A percentile compares a stretch with the other conserved stretches of the same genome.
These are phyloP conservation scores for Melikaiella ostensackeni DNA, from an alignment of 2,888 invertebrate genomes.

Conservation along the genomic window DNA sequence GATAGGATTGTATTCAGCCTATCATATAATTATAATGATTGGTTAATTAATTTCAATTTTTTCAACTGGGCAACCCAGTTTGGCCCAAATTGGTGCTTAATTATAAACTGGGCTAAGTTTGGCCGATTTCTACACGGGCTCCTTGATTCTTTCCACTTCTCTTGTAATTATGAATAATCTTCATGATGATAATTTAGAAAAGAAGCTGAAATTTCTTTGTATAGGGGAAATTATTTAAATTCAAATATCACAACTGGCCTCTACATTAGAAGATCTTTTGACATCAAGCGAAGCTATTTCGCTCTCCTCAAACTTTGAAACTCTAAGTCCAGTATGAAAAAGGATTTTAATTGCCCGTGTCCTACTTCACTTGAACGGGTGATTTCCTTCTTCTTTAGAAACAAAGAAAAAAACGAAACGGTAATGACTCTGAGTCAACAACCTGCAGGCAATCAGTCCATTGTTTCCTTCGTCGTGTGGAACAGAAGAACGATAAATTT, in stretches of 20 bases:
- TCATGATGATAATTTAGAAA: no score
- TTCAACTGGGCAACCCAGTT: no score
- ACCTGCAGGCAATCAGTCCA: conserved; percentile 66
- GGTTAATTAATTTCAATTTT: no score
- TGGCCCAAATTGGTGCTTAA: no score
- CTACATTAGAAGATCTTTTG: conserved; percentile 31
- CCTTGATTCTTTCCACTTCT: no score
- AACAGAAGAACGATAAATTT: conserved; percentile 61
- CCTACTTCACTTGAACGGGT: conserved; percentile 21
- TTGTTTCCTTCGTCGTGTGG: conserved; percentile 60
- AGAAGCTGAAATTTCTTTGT: neutral
- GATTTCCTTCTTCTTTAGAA: conserved; percentile 36
- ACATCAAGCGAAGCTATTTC: conserved; percentile 24
- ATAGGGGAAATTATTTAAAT: neutral
- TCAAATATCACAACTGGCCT: conserved; percentile 8
- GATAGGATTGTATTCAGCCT: no score
- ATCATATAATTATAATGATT: no score
- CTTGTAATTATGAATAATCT: no score
- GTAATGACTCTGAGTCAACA: conserved; percentile 63
- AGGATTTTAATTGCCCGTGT: conserved; percentile 25
- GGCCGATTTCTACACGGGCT: no score
- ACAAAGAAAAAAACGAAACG: conserved; percentile 41
- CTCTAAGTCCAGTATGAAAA: conserved; percentile 37
- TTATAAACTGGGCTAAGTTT: no score
- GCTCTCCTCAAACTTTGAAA: conserved; percentile 26